Base-by-base conservation (phyloP, 2,113 vertebrate species). In the Sebastes fasciatus region DNA sequence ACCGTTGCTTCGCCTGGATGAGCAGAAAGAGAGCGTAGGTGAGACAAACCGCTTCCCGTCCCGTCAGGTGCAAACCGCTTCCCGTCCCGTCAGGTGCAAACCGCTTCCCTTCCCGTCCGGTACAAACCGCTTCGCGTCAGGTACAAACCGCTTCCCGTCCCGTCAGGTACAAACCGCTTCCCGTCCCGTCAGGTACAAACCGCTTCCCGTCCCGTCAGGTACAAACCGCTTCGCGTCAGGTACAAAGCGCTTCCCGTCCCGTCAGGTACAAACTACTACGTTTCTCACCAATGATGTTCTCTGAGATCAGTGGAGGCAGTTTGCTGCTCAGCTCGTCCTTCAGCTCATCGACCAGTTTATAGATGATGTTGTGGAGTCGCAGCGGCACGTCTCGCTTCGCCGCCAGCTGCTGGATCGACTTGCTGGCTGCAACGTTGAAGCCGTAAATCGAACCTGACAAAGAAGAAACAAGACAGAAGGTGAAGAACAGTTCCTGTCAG, bases 271-370 rank as follows among this genome's bases (percentile, higher is more conserved):
- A 26, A 26, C 26, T 2, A 0, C 26, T 51, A 19, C 6, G 26
- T 63, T 16, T 5, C 67, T 70, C 34, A 71, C 97, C 98, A 51
- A 97, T 0, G 55, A 94, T 57, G 12, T 91, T 93, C 86, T 97
- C 94, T 0, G 92, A 90, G 49, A 92, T 7, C 6, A 14, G 0
- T 0, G 91, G 82, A 0, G 96, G 94, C 34, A 99, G 91, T 57
- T 92, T 96, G 82, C 74, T 91, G 78, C 91, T 96, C 54, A 99
- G 79, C 77, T 99, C 97, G 0, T 94, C 95, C 89, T 97, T 97
- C 73, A 99, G 90, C 81, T 97, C 95, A 12, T 98, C 97, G 42
- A 99, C 80, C 43, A 99, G 95, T 57, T 92, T 96, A 90, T 99
- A 99, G 93, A 99, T 99, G 80, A 99, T 23, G 14, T 52, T 93